Percentiles rank a stretch among this genome's conserved stretches.
Evolutionary conservation across 2,888 invertebrate species (phyloP).

Genomic region (Trissolcus japonicus): DNA sequence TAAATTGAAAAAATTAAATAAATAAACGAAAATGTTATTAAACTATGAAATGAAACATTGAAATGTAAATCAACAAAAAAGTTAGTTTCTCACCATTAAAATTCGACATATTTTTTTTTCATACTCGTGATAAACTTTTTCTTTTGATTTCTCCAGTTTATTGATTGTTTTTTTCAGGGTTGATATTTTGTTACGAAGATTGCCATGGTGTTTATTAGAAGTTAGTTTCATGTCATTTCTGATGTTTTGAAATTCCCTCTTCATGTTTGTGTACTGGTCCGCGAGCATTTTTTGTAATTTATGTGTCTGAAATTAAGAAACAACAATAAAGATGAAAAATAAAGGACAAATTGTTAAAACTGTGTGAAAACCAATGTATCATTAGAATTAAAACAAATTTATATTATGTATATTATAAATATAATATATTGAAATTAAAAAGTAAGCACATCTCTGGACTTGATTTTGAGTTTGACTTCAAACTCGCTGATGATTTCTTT

Average conservation of each 20-base stretch:
- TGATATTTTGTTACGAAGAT: constrained; percentile 60
- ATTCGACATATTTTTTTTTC: constrained; percentile 65
- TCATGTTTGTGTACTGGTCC: constrained; percentile 66
- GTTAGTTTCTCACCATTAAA: constrained; percentile 61
- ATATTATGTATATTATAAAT: no score
- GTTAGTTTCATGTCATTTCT: constrained; percentile 63
- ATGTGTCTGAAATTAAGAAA: constrained; percentile 61
- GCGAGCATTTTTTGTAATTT: constrained; percentile 64
- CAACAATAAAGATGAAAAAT: background rate
- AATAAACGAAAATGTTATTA: no score
- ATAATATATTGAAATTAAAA: no score
- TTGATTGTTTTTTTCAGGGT: constrained; percentile 62
- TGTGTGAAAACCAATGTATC: no score
- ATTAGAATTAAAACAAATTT: no score
- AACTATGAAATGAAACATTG: background rate
- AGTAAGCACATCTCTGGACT: constrained; percentile 65
- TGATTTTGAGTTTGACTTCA: constrained; percentile 64
- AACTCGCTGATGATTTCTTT: constrained; percentile 62
- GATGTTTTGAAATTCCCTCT: constrained; percentile 66
- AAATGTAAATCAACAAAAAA: background rate
- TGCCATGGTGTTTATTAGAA: constrained; percentile 62
- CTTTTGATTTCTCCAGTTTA: constrained; percentile 66
- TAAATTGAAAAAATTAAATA: no score
- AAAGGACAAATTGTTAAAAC: no score
- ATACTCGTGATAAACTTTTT: constrained; percentile 63